phyloP scores from a whole-genome alignment of 1,140 invertebrate species.

The Calephelis virginiensis region DNA sequence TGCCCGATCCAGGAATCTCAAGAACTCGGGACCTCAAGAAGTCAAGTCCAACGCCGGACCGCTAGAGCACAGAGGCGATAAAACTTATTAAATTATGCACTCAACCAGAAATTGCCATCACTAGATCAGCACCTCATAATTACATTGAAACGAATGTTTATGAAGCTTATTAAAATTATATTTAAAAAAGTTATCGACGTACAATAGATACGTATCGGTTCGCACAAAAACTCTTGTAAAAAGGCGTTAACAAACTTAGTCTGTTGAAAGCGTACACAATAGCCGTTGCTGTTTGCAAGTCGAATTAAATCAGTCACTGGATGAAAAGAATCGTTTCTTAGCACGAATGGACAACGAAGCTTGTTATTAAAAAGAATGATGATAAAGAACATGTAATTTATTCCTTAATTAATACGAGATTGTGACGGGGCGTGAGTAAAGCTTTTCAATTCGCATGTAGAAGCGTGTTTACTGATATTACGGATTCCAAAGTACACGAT shows the following conservation, averaged over 20 bases:
- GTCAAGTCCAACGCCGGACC: too few species aligned
- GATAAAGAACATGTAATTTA: constrained; percentile 74
- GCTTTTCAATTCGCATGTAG: constrained; percentile 66
- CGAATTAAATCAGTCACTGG: constrained; percentile 70
- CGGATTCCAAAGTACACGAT: constrained; percentile 54
- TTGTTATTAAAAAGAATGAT: constrained; percentile 71
- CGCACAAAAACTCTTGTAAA: constrained; percentile 13
- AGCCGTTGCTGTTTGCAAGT: constrained; percentile 45
- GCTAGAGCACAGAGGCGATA: too few species aligned
- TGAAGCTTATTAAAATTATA: constrained; percentile 2
- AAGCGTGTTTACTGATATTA: constrained; percentile 50
- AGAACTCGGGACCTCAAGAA: too few species aligned
- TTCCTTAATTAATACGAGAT: constrained; percentile 62
- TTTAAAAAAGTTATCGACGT: constrained; percentile 3
- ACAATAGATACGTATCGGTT: constrained; percentile 6
- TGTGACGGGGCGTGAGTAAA: constrained; percentile 70
- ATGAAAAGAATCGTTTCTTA: constrained; percentile 71
- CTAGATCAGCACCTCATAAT: not conserved
- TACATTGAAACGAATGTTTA: not conserved
- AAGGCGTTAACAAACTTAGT: constrained; percentile 14
- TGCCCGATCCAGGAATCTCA: too few species aligned
- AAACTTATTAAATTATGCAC: too few species aligned
- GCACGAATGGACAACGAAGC: constrained; percentile 71
- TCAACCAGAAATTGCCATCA: too few species aligned
- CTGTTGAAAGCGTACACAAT: constrained; percentile 12